Base-by-base conservation (phyloP, 1,140 invertebrate genomes). In the Leptoteleia sp. region DNA sequence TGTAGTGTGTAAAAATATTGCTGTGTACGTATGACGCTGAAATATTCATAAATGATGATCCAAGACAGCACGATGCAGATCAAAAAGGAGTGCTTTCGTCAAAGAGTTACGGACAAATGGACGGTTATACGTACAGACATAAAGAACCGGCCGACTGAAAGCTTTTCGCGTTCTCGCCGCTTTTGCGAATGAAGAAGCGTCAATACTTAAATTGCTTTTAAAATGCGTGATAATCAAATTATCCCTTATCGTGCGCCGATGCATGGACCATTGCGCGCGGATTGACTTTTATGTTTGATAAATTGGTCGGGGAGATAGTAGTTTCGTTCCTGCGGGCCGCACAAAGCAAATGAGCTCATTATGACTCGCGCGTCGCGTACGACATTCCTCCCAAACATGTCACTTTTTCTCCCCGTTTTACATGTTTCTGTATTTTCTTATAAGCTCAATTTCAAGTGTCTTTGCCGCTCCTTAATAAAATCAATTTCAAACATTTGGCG, bases 221-320 rank as follows among this genome's bases (percentile, higher is more conserved):
- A 72, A 78, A 72, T 16, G 40, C 27, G 45, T 52, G 54, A 68
- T 68, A 72, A 79, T 72, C 62, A 54, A 79, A 38, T 72, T 62
- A 72, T 62, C 55, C 31, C 54, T 68, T 54, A 68, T 68, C 76
- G 59, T 35, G 67, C 11, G 48, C 33, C 57, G 40, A 62, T 72
- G 48, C 55, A 43, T 42, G 67, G 45, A 33, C 67, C 54, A 57
- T 47, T 45, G 40, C 50, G 19, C 45, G 45, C 35, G 40, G 40
- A 55, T 62, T 72, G 68, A 79, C 76, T 79, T 72, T 79, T 62
- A 68, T 73, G 61, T 64, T 73, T 73, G 54, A 79, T 72, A 40
- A 79, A 79, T 79, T 62, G 62, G 12, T 15, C 47, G 61, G 68
- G 15, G 33, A 78, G 76, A 62, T 43, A 48, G 29, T 17, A 45